A percentile compares a stretch with the other conserved stretches of the same genome.
Evolutionary conservation across 2,888 invertebrate species (phyloP).

Genomic region (Apodemia duryi): DNA sequence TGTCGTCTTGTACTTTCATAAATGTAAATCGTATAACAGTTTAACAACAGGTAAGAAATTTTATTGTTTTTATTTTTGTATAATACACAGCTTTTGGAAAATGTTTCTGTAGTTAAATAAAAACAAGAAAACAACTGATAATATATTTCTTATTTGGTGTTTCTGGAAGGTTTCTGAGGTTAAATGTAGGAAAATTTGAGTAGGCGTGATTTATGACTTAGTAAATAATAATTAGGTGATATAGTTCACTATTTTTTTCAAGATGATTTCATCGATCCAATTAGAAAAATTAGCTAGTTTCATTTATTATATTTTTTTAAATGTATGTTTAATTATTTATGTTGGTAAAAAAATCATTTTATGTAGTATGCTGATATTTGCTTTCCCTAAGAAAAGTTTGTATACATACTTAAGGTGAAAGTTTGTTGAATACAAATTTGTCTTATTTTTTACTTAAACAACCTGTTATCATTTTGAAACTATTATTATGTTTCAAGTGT

Average conservation of each 20-base stretch:
- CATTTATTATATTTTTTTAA: not conserved
- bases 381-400: slow-evolving; percentile 37
- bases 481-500: too few relatives aligned
- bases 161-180: not conserved
- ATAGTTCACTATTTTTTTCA: slow-evolving; percentile 14
- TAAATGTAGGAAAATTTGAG: not conserved
- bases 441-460: slow-evolving; percentile 8
- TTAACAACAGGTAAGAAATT: slow-evolving; percentile 16
- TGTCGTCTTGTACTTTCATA: slow-evolving; percentile 30
- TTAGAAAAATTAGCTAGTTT: not conserved
- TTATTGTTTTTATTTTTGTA: not conserved
- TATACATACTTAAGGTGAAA: slow-evolving; percentile 37
- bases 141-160: slow-evolving; percentile 1
- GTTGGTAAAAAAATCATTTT: slow-evolving; percentile 59
- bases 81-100: not conserved
- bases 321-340: not conserved
- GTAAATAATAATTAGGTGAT: slow-evolving; percentile 16
- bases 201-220: slow-evolving; percentile 19
- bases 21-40: slow-evolving; percentile 9
- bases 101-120: not conserved
- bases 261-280: slow-evolving; percentile 18
- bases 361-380: slow-evolving; percentile 35
- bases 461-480: not conserved
- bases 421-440: slow-evolving; percentile 27
- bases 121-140: not conserved